phyloP scores from a whole-genome alignment of 2,113 vertebrate species.

The Colius striatus region DNA sequence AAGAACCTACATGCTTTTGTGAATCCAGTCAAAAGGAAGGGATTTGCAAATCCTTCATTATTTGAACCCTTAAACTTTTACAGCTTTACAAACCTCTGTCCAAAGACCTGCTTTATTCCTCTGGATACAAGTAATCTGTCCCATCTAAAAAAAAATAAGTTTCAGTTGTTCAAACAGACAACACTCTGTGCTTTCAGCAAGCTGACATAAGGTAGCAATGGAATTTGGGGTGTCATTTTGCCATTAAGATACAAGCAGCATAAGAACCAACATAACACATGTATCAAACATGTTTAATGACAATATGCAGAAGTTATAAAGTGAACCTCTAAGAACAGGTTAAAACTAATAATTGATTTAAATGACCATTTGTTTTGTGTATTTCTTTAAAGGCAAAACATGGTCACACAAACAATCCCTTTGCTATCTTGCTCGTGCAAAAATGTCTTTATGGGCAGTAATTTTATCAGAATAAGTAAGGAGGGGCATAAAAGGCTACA shows the following conservation, averaged over 20 bases:
- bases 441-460: not conserved
- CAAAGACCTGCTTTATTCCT: not conserved
- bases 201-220: not conserved
- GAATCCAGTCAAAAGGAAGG: not conserved
- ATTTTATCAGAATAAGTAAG: not conserved
- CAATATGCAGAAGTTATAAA: not conserved
- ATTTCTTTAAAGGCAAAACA: not conserved
- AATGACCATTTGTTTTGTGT: not conserved
- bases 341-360: not conserved
- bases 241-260: not conserved
- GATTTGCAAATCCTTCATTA: not conserved
- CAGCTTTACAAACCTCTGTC: not conserved
- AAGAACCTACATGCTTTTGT: not conserved
- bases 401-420: not conserved
- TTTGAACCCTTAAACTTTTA: not conserved
- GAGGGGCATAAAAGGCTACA: fast-evolving
- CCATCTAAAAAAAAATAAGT: not conserved
- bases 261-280: not conserved
- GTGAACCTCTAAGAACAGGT: not conserved
- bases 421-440: not conserved
- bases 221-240: not conserved
- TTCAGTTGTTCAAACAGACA: not conserved
- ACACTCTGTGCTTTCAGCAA: not conserved
- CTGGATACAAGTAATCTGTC: not conserved
- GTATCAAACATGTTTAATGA: not conserved